Evolutionary conservation across 2,888 invertebrate species (phyloP).

Genomic region (Aphodius sticticus): DNA sequence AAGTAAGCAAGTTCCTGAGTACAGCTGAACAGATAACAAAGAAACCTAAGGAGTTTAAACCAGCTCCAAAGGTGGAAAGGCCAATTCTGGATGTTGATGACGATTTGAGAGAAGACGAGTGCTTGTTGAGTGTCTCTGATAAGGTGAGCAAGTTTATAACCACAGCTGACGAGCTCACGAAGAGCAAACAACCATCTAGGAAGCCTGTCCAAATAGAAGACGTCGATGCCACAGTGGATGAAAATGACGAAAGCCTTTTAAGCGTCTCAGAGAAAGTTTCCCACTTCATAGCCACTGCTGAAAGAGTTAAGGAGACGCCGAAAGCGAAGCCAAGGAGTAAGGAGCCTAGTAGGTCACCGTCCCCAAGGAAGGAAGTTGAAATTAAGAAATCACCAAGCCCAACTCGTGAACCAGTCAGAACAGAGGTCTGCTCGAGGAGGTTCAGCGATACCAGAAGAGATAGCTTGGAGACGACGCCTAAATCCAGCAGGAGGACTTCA

Average conservation of each 20-base stretch:
- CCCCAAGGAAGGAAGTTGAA: slow-evolving; percentile 16
- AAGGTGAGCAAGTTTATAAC: slow-evolving; percentile 74
- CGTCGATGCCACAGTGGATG: slow-evolving; percentile 34
- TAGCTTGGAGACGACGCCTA: slow-evolving; percentile 48
- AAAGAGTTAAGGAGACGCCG: slow-evolving; percentile 62
- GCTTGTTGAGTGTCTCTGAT: slow-evolving; percentile 72
- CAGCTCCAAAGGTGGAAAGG: slow-evolving; percentile 53
- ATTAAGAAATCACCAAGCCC: slow-evolving; percentile 38
- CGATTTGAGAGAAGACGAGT: slow-evolving; percentile 68
- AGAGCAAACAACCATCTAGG: slow-evolving; percentile 27
- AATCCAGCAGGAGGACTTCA: slow-evolving; percentile 56
- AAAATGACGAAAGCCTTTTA: slow-evolving; percentile 63
- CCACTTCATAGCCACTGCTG: slow-evolving; percentile 69
- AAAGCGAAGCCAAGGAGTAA: slow-evolving; percentile 28
- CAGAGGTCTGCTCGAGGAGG: slow-evolving; percentile 42
- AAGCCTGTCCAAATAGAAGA: background rate
- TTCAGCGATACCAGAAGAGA: slow-evolving; percentile 26
- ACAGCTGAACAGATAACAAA: slow-evolving; percentile 58
- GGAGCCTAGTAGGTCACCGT: background rate
- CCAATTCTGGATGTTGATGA: slow-evolving; percentile 66
- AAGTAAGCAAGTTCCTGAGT: slow-evolving; percentile 59
- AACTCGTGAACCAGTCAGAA: slow-evolving; percentile 41
- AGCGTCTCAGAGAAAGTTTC: slow-evolving; percentile 74
- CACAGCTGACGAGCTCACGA: slow-evolving; percentile 59
- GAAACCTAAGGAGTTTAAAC: slow-evolving; percentile 51